A percentile compares a stretch with the other conserved stretches of the same genome.
Conservation (phyloP, 2,113 vertebrate species). For the Menura novaehollandiae region DNA sequence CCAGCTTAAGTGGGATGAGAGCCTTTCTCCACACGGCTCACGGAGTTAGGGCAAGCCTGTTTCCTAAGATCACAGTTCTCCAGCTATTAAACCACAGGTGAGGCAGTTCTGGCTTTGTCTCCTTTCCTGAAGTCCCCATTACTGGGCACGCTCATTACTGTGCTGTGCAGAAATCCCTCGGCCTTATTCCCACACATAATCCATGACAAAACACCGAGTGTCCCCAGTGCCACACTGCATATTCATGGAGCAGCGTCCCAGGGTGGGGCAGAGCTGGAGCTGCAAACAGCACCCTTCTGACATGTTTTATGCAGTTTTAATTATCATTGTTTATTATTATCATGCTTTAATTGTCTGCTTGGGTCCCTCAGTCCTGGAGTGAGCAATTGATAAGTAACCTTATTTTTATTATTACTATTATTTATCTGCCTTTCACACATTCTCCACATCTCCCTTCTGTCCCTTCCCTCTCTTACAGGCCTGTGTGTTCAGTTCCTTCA, state of each 20-base stretch:
- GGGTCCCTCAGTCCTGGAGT: background rate
- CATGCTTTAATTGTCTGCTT: background rate
- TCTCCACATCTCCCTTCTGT: background rate
- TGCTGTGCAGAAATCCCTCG: background rate
- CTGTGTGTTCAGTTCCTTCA: background rate
- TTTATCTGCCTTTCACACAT: background rate
- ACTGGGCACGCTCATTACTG: background rate
- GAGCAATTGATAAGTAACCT: background rate
- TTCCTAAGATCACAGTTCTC: constrained; percentile 41
- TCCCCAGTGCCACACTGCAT: background rate
- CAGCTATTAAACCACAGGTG: constrained; percentile 44
- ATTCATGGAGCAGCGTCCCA: background rate
- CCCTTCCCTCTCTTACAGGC: background rate
- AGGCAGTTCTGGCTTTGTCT: background rate
- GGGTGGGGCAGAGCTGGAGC: background rate
- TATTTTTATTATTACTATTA: background rate
- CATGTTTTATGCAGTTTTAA: constrained; percentile 6
- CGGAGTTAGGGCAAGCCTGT: constrained; percentile 25
- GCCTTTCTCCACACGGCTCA: constrained; percentile 16
- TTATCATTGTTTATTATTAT: constrained; percentile 43
- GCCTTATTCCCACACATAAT: background rate
- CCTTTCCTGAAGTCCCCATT: background rate
- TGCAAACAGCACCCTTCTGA: background rate
- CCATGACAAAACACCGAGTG: background rate
- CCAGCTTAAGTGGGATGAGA: constrained; percentile 40